Evolutionary conservation across 2,888 invertebrate species (phyloP).

Genomic region (Helobdella robusta): DNA sequence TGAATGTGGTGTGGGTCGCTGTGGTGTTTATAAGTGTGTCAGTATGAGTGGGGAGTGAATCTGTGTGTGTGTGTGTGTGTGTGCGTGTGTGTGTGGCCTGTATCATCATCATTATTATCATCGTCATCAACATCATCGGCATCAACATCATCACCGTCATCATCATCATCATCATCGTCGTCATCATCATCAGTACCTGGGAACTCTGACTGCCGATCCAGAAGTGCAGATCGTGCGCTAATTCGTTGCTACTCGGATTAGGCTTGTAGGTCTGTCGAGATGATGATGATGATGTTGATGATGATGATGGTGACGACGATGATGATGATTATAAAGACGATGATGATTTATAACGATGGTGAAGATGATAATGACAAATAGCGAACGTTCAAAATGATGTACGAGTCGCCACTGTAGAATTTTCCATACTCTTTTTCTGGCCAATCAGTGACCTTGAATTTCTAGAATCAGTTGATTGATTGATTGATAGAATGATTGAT

Average conservation of each 20-base stretch:
- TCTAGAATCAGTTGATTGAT: slow-evolving; percentile 27
- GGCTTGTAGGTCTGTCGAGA: slow-evolving; percentile 42
- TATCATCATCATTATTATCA: too few species aligned
- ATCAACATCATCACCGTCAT: not conserved
- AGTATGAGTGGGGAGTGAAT: not conserved
- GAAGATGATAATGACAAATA: not conserved
- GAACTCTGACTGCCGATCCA: slow-evolving; percentile 49
- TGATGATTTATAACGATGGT: not conserved
- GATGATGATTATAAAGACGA: not conserved
- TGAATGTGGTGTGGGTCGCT: not conserved
- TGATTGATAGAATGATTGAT: too few species aligned
- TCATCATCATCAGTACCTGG: slow-evolving; percentile 38
- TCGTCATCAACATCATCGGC: too few species aligned
- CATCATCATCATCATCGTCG: slow-evolving; percentile 10
- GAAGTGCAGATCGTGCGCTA: slow-evolving; percentile 47
- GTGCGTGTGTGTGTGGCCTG: not conserved
- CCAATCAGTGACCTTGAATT: slow-evolving; percentile 36
- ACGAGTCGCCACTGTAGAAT: slow-evolving; percentile 37
- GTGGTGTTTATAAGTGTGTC: not conserved
- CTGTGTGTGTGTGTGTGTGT: not conserved
- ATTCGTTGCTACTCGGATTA: slow-evolving; percentile 37
- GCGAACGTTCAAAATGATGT: slow-evolving; percentile 37
- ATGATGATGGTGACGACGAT: not conserved
- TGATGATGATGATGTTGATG: not conserved
- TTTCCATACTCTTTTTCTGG: slow-evolving; percentile 36